Evolutionary conservation across 2,888 invertebrate species (phyloP).

Genomic region (Pseudococcus jackbeardsleyi): DNA sequence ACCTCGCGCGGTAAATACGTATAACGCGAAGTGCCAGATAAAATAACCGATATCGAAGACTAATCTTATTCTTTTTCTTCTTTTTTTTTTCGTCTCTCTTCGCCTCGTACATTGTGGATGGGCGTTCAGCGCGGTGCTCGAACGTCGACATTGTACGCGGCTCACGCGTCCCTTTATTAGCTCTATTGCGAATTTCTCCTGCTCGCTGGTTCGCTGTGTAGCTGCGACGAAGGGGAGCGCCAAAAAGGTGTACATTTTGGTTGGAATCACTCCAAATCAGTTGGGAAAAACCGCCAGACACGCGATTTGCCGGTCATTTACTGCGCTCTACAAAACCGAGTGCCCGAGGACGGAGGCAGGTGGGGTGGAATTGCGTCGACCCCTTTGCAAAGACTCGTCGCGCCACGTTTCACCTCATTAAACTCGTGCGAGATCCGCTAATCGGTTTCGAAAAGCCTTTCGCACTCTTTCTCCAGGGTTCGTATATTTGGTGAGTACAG

Average conservation of each 20-base stretch:
- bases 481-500: too few species aligned
- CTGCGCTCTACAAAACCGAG: neutral
- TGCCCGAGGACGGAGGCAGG: neutral
- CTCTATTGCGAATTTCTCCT: constrained; percentile 20
- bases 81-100: neutral
- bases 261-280: constrained; percentile 61
- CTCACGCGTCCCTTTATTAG: constrained; percentile 42
- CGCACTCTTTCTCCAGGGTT: neutral
- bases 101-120: neutral
- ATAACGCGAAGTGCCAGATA: neutral
- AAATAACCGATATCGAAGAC: constrained; percentile 58
- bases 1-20: neutral
- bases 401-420: constrained; percentile 38
- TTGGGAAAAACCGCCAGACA: constrained; percentile 62
- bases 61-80: constrained; percentile 46
- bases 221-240: neutral
- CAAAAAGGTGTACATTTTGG: constrained; percentile 53
- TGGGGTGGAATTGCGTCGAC: neutral
- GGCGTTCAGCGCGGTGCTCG: neutral
- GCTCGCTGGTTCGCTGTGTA: too few species aligned
- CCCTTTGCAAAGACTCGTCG: neutral
- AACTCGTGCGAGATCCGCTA: constrained; percentile 17
- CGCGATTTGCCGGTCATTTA: constrained; percentile 61
- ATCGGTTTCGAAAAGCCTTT: constrained; percentile 48
- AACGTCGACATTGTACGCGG: neutral